Base-by-base conservation (phyloP, 2,888 invertebrate species). In the Chalcis sispes region DNA sequence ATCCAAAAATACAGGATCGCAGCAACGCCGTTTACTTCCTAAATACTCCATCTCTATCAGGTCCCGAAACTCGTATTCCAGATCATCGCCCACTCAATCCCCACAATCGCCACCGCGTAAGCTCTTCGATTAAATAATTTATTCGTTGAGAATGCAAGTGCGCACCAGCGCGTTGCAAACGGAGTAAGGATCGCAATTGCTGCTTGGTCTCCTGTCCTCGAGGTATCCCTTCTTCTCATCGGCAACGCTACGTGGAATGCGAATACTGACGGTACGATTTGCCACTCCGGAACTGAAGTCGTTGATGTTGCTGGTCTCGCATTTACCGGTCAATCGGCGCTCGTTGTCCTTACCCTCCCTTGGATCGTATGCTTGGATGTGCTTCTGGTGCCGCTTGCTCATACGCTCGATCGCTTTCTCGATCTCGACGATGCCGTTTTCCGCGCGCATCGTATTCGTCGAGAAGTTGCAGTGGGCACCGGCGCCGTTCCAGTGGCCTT, bases 401-500 rank as follows among this genome's bases (percentile, higher is more conserved):
- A 99, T 91, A 89, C 95, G 96, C 89, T 98, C 96, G 85, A 99
- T 98, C 2, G 99, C 99, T 83, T 94, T 94, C 89, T 99, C 96
- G 83, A 99, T 99, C 86, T 94, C 96, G 83, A 92, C 92, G 84
- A 97, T 95, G 79, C 97, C 96, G 81, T 95, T 95, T 2, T 95
- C 94, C 56, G 94, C 93, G 67, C 98, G 91, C 98, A 98, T 99
- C 52, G 92, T 91, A 86, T 94, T 93, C 0, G 98, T 99, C 10
- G 98, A 98, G 91, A 97, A 98, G 90, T 99, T 99, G 71, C 96
- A 96, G 87, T 99, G 98, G 0, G 97, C 98, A 0, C 98, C 98
- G 61, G 98, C 96, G 3, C 98, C 98, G 88, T 98, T 98, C 98
- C 98, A 98, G 27, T 90, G 89, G 79, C 92, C 91, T 20, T 91